A percentile compares a stretch with the other conserved stretches of the same genome.
phyloP scores from a whole-genome alignment of 2,797 vertebrate genomes.

The Nasua narica region DNA sequence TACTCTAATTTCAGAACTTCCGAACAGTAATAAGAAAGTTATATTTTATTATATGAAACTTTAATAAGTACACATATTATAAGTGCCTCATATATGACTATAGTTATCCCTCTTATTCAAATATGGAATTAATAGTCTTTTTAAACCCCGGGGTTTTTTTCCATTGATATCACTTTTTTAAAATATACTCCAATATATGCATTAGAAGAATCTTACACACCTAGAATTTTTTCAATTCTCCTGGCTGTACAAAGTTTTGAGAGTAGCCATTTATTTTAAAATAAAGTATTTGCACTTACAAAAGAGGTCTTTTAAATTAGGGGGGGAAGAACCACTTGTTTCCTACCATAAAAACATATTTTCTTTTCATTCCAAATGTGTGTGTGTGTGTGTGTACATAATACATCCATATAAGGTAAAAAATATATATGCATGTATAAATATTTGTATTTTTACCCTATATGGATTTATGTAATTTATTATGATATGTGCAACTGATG shows the following conservation, averaged over 20 bases:
- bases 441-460: not conserved
- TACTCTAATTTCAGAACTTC: conserved; percentile 47
- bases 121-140: conserved; percentile 15
- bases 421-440: not conserved
- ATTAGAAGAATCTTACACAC: conserved; percentile 37
- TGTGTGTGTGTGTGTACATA: not conserved
- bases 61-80: conserved; percentile 31
- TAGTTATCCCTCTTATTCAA: conserved; percentile 46
- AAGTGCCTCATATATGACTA: not conserved
- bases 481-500: not conserved
- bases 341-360: not conserved
- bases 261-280: conserved; percentile 4
- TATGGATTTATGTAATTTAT: not conserved
- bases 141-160: not conserved
- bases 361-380: not conserved
- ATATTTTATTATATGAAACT: conserved; percentile 53
- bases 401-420: not conserved
- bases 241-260: not conserved
- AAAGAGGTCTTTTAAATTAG: conserved; percentile 10
- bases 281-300: conserved; percentile 1
- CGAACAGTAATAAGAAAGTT: conserved; percentile 38
- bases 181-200: not conserved
- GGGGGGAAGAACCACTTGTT: not conserved
- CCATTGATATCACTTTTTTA: not conserved
- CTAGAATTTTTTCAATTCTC: conserved; percentile 1